These are phyloP conservation scores for Pentalonia nigronervosa DNA, from an alignment of 1,140 invertebrate species.

Conservation along the genomic window DNA sequence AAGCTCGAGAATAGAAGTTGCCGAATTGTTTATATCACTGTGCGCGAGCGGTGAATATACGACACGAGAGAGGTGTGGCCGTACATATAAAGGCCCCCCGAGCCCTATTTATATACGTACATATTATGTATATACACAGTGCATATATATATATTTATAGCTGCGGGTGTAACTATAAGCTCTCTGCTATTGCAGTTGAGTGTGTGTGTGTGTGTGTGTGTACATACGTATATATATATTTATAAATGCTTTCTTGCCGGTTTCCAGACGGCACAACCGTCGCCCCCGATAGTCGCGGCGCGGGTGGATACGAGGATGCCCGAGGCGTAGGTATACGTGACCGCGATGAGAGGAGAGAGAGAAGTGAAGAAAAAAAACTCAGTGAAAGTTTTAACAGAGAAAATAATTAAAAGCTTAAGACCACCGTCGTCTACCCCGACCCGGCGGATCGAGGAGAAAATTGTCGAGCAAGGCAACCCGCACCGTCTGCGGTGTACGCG, in stretches of 20 bases:
- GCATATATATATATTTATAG: background rate
- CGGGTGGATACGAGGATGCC: background rate
- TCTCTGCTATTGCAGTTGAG: background rate
- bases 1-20: conserved; percentile 41
- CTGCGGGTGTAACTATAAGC: background rate
- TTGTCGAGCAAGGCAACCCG: no score
- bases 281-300: no score
- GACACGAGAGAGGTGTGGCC: conserved; percentile 45
- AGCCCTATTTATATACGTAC: conserved; percentile 33
- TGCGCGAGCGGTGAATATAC: background rate
- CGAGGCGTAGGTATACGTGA: background rate
- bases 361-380: background rate
- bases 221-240: background rate
- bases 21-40: conserved; percentile 53
- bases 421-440: background rate
- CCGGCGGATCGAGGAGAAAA: background rate
- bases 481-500: background rate
- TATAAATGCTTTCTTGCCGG: conserved; percentile 8
- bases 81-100: conserved; percentile 28
- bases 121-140: no score
- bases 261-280: background rate
- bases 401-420: conserved; percentile 52
- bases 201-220: background rate
- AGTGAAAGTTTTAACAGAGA: conserved; percentile 17
- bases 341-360: background rate